Conservation (phyloP, 2,888 invertebrate species). For the Glyphotaelius pellucidus region DNA sequence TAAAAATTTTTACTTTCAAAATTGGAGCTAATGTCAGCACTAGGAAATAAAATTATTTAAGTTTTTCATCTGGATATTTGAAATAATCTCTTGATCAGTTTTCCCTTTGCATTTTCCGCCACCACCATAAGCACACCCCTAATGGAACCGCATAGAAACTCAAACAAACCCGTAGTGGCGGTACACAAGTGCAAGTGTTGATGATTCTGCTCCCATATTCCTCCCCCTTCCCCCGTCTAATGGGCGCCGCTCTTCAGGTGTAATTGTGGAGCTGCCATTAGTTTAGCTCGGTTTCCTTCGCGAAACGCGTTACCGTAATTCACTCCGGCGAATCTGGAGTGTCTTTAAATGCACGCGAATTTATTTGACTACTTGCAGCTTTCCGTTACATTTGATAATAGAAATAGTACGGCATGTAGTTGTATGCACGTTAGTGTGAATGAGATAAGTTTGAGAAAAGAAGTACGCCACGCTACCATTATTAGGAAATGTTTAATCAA, state of each 20-base stretch:
- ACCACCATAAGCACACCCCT: constrained; percentile 34
- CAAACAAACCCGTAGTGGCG: constrained; percentile 53
- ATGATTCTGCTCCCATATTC: constrained; percentile 23
- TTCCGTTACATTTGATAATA: neutral
- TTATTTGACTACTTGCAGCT: neutral
- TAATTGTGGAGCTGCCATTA: constrained; percentile 50
- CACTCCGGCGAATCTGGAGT: neutral
- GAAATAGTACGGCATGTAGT: neutral
- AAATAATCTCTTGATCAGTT: constrained; percentile 5
- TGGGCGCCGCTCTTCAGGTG: constrained; percentile 45
- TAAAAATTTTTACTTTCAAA: no score
- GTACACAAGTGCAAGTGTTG: constrained; percentile 41
- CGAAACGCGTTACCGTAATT: neutral
- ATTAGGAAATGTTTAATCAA: neutral
- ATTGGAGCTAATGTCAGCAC: no score
- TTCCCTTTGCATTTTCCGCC: neutral
- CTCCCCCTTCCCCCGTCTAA: neutral
- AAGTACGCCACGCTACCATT: neutral
- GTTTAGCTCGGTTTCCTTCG: constrained; percentile 25
- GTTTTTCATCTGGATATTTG: neutral
- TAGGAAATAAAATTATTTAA: no score
- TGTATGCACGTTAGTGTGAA: neutral
- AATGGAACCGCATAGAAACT: constrained; percentile 59
- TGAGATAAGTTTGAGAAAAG: neutral
- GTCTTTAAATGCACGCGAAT: neutral